Conservation (phyloP, 2,888 invertebrate species). For the Zygogramma bicolorata region DNA sequence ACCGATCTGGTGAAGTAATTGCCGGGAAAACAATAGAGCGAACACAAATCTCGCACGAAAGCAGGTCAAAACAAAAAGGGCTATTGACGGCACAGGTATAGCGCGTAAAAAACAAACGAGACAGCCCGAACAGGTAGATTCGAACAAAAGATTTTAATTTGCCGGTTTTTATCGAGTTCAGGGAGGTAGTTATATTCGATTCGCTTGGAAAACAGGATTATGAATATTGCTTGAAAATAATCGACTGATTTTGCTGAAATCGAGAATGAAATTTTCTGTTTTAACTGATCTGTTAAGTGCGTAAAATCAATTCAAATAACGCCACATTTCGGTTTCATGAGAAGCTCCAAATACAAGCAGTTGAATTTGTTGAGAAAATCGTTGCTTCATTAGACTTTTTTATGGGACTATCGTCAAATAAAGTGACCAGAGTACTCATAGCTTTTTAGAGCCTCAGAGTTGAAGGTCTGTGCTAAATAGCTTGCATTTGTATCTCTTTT, state of each 20-base stretch:
- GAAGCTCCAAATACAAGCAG: too few species aligned
- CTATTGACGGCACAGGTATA: not conserved
- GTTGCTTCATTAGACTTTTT: too few species aligned
- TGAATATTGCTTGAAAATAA: not conserved
- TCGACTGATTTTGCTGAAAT: not conserved
- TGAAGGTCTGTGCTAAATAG: too few species aligned
- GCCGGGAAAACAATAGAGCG: not conserved
- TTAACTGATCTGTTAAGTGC: too few species aligned
- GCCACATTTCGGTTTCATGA: too few species aligned
- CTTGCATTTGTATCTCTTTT: too few species aligned
- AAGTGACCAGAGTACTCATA: too few species aligned
- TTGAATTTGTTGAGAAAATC: too few species aligned
- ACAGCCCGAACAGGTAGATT: not conserved
- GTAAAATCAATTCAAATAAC: too few species aligned
- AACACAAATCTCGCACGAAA: not conserved
- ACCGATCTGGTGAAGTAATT: not conserved
- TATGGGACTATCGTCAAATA: too few species aligned
- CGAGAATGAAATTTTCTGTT: too few species aligned
- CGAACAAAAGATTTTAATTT: constrained; percentile 2
- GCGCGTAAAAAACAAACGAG: not conserved
- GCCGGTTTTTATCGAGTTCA: not conserved
- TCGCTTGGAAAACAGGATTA: not conserved
- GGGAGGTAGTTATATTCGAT: not conserved
- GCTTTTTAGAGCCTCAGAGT: too few species aligned
- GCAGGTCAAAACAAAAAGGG: not conserved